These are phyloP conservation scores for Phyllotis vaccarum DNA, from an alignment of 2,797 vertebrate genomes.

Conservation along the genomic window DNA sequence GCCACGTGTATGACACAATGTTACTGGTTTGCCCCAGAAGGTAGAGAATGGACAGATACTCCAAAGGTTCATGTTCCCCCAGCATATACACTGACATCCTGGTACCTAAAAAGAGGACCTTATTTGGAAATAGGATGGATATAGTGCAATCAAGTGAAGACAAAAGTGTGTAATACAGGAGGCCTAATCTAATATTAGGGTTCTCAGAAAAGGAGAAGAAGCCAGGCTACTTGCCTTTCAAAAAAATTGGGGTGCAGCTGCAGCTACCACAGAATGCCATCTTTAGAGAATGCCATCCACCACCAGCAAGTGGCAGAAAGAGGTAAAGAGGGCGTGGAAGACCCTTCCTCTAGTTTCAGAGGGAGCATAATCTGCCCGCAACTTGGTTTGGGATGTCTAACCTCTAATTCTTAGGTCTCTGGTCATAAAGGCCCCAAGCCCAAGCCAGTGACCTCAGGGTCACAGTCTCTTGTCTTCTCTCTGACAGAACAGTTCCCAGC, in stretches of 20 bases:
- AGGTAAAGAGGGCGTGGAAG: background rate
- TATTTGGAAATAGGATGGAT: background rate
- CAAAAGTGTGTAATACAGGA: background rate
- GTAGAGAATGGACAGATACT: background rate
- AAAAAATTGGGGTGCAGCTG: background rate
- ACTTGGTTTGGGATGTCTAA: background rate
- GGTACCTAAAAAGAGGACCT: background rate
- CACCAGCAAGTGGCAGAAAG: too few species aligned
- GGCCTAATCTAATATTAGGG: background rate
- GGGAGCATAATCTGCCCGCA: background rate
- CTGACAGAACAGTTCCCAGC: background rate
- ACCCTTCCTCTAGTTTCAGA: background rate
- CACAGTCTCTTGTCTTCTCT: background rate
- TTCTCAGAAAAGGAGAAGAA: background rate
- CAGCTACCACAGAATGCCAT: background rate
- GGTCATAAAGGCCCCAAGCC: background rate
- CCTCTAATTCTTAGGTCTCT: background rate
- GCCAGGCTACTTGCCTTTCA: background rate
- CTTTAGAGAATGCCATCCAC: too few species aligned
- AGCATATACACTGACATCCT: background rate
- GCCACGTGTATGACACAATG: background rate
- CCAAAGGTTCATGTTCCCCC: background rate
- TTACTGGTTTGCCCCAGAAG: background rate
- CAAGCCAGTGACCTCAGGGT: background rate
- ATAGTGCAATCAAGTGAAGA: background rate